A percentile compares a stretch with the other conserved stretches of the same genome.
Evolutionary conservation across 2,797 vertebrate species (phyloP).

Genomic region (Gallirallus australis): DNA sequence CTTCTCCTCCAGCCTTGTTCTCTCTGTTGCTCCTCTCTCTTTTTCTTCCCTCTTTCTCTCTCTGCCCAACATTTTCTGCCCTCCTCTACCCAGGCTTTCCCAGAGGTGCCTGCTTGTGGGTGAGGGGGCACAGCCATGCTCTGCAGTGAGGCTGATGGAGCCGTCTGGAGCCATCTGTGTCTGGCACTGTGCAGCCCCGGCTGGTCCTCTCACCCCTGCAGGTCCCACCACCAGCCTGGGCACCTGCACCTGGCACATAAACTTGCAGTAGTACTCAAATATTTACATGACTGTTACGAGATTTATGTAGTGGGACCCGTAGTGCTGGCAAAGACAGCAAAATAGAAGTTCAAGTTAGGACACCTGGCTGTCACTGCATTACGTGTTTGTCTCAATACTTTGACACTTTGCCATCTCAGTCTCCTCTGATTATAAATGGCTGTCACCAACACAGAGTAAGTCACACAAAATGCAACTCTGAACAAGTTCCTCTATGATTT

Average conservation of each 20-base stretch:
- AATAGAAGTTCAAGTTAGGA: background rate
- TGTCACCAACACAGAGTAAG: background rate
- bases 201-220: background rate
- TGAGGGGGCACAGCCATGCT: background rate
- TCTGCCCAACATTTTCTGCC: background rate
- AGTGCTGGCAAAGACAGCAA: background rate
- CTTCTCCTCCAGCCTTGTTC: background rate
- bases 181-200: accelerated
- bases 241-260: background rate
- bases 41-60: background rate
- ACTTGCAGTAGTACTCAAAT: background rate
- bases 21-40: background rate
- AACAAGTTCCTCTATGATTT: background rate
- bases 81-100: background rate
- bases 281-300: background rate
- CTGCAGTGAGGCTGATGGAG: background rate
- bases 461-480: background rate
- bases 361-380: background rate
- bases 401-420: background rate
- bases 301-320: background rate
- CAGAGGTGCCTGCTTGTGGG: accelerated
- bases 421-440: background rate
- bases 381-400: background rate
- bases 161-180: background rate
- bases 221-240: background rate